A percentile compares a stretch with the other conserved stretches of the same genome.
Conservation (phyloP, 2,888 invertebrate species). For the Mycalesis mineus region DNA sequence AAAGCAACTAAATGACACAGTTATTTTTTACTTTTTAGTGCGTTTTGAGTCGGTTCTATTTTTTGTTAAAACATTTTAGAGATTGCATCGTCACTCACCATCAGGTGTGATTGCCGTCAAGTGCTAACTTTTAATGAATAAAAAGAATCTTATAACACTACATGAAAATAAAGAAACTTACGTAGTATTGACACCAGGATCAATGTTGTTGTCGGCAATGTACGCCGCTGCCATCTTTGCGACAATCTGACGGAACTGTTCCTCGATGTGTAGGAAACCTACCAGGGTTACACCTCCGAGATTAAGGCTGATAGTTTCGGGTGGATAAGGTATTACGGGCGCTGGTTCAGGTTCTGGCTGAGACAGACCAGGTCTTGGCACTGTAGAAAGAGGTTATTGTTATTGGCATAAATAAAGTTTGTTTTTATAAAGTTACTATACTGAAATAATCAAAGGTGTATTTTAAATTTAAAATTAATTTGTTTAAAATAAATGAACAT, state of each 20-base stretch:
- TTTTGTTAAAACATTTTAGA: too few species aligned
- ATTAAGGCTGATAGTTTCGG: slow-evolving; percentile 44
- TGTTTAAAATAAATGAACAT: too few species aligned
- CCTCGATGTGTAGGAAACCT: slow-evolving; percentile 43
- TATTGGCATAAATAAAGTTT: too few species aligned
- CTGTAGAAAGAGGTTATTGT: slow-evolving; percentile 27
- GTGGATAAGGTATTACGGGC: slow-evolving; percentile 34
- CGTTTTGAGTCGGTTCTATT: too few species aligned
- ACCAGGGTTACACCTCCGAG: slow-evolving; percentile 47
- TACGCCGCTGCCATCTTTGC: slow-evolving; percentile 65
- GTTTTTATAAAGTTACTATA: too few species aligned
- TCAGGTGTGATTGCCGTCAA: too few species aligned
- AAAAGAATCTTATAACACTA: not conserved
- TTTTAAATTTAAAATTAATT: too few species aligned
- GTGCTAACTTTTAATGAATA: too few species aligned
- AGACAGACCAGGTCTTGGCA: slow-evolving; percentile 32
- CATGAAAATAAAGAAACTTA: slow-evolving; percentile 41
- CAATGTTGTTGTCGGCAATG: slow-evolving; percentile 49
- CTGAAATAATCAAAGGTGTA: too few species aligned
- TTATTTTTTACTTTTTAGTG: too few species aligned
- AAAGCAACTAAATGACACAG: too few species aligned
- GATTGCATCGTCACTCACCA: too few species aligned
- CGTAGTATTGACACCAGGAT: slow-evolving; percentile 56
- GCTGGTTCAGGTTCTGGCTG: slow-evolving; percentile 46
- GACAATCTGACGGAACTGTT: slow-evolving; percentile 49